phyloP scores from a whole-genome alignment of 2,888 invertebrate species.

The Minunthozetes semirufus region DNA sequence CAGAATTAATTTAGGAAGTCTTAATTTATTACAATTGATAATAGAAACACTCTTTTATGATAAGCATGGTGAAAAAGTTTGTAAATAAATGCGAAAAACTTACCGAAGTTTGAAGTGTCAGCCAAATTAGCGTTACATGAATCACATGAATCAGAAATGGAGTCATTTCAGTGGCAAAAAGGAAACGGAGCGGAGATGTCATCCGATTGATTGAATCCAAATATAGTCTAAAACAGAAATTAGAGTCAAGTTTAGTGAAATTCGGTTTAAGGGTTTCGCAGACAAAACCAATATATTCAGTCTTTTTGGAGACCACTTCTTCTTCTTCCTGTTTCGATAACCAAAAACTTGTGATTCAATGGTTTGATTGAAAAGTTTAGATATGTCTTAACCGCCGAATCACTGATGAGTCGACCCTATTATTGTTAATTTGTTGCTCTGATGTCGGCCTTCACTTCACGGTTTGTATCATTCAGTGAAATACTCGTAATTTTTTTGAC shows the following conservation, averaged over 20 bases:
- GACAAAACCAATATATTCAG: background rate
- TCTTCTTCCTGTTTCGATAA: constrained; percentile 7
- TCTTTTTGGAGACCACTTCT: background rate
- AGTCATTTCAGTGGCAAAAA: background rate
- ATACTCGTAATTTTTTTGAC: background rate
- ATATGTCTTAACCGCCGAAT: background rate
- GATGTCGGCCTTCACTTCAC: constrained; percentile 2
- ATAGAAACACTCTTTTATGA: too few relatives aligned
- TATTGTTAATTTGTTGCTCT: constrained; percentile 24
- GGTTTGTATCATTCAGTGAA: constrained; percentile 27
- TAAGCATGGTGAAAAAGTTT: too few relatives aligned
- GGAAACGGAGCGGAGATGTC: background rate
- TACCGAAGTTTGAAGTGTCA: constrained; percentile 7
- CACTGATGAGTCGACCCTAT: constrained; percentile 6
- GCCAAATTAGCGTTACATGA: background rate
- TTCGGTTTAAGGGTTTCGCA: background rate
- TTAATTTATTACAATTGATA: too few relatives aligned
- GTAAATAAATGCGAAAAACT: background rate
- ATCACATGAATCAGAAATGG: background rate
- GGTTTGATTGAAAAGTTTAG: constrained; percentile 23
- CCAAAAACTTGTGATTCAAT: constrained; percentile 13
- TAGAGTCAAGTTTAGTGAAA: background rate
- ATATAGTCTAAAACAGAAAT: background rate
- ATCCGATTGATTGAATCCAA: background rate
- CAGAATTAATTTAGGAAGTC: too few relatives aligned